Evolutionary conservation across 2,888 invertebrate species (phyloP).

Genomic region (Calliscelio sp.): DNA sequence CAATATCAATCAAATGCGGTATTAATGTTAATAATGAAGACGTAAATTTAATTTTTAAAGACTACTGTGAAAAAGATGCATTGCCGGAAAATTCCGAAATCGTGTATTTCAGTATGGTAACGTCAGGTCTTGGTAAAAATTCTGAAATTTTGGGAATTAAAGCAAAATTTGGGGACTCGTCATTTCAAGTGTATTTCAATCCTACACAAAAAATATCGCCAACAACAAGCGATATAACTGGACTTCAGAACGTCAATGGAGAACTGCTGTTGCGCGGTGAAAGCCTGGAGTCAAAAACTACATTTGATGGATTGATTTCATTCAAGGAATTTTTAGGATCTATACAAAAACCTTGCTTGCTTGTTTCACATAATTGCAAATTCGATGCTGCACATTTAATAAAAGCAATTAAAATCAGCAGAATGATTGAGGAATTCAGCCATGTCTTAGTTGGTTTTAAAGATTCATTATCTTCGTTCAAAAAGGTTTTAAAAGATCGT

Average conservation of each 20-base stretch:
- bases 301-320: slow-evolving; percentile 25
- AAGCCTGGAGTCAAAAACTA: slow-evolving; percentile 35
- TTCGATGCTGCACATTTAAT: slow-evolving; percentile 29
- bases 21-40: neutral
- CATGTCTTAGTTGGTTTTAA: slow-evolving; percentile 17
- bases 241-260: slow-evolving; percentile 30
- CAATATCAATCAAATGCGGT: neutral
- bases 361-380: slow-evolving; percentile 36
- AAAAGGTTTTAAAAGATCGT: slow-evolving; percentile 17
- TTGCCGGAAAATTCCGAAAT: neutral
- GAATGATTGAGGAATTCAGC: slow-evolving; percentile 9
- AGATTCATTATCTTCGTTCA: slow-evolving; percentile 31
- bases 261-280: slow-evolving; percentile 46
- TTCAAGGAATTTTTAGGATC: slow-evolving; percentile 27
- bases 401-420: slow-evolving; percentile 6
- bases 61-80: neutral
- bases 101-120: slow-evolving; percentile 11
- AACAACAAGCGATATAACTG: slow-evolving; percentile 24
- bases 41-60: neutral
- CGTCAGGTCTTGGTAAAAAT: slow-evolving; percentile 17
- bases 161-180: neutral
- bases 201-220: slow-evolving; percentile 36
- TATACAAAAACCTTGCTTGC: slow-evolving; percentile 29
- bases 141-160: slow-evolving; percentile 22
- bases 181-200: slow-evolving; percentile 40